Evolutionary conservation across 2,797 vertebrate species (phyloP).

Genomic region (Enoplosus armatus): DNA sequence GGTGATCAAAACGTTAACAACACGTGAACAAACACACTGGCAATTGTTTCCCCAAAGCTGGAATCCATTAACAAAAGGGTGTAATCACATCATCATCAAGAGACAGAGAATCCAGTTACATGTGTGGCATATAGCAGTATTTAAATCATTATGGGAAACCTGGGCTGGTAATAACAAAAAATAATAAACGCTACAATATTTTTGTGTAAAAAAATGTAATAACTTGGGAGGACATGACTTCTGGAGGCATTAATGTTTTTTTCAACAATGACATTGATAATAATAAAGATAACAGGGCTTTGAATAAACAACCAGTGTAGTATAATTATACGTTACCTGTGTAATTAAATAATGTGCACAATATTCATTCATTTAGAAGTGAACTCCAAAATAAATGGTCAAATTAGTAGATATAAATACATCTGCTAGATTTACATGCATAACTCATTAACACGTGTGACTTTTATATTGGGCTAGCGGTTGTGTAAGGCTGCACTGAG

Average conservation of each 20-base stretch:
- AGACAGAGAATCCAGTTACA: neutral
- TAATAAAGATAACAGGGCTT: neutral
- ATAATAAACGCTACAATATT: neutral
- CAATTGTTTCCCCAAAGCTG: neutral
- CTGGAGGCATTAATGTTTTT: neutral
- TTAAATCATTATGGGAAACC: neutral
- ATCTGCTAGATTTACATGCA: neutral
- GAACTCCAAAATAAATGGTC: neutral
- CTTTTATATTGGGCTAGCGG: neutral
- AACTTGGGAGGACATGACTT: neutral
- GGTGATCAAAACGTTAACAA: constrained; percentile 1
- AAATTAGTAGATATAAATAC: neutral
- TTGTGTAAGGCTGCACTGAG: neutral
- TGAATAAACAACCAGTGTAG: neutral
- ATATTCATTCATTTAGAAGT: neutral
- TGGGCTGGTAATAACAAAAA: neutral
- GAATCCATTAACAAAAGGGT: neutral
- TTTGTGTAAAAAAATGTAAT: neutral
- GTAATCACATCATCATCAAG: neutral
- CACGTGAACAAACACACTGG: neutral
- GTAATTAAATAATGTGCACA: too few species aligned
- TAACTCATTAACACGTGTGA: neutral
- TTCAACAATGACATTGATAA: too few species aligned
- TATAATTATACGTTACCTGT: neutral
- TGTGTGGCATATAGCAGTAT: neutral